Evolutionary conservation across 64 coral and sea anemone species (phyloP), one percentile per base, ranked within the genome.

Genomic region (Pocillopora damicornis): DNA sequence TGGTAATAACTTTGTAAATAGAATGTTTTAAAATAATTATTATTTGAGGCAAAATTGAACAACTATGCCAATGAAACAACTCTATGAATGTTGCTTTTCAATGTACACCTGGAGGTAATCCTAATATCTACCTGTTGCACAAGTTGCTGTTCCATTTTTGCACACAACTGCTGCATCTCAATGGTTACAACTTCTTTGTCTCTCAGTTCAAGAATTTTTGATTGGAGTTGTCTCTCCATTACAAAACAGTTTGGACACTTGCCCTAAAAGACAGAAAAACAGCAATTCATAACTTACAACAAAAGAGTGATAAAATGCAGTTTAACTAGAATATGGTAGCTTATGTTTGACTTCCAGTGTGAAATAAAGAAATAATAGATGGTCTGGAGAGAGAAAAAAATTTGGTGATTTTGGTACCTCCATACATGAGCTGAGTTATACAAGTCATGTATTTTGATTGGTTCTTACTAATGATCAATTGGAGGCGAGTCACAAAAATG

Each of bases 141-240:
- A 25, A 96, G 91, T 60, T 96, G 94, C 67, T 87, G 93, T 71
- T 96, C 94, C 94, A 96, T 96, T 87, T 96, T 96, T 76, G 80
- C 78, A 59, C 94, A 96, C 30, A 96, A 87, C 62, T 87, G 91
- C 60, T 96, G 94, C 63, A 96, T 73, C 61, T 93, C 91, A 87
- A 93, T 90, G 2, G 89, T 80, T 76, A 76, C 82, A 59, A 93
- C 69, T 57, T 96, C 88, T 16, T 83, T 92, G 78, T 96, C 83
- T 87, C 88, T 90, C 15, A 88, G 34, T 75, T 93, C 82, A 75
- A 86, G 20, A n/a, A 96, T 96, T 63, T 96, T 96, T 22, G 87
- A 87, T 61, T 96, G 94, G 37, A 96, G 90, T 36, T 96, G 90
- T 75, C 88, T 93, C 77, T 96, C 94, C n/a, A 96, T 83, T 25